These are phyloP conservation scores for Alentia gelatinosa DNA, from an alignment of 2,888 invertebrate genomes.

Conservation along the genomic window DNA sequence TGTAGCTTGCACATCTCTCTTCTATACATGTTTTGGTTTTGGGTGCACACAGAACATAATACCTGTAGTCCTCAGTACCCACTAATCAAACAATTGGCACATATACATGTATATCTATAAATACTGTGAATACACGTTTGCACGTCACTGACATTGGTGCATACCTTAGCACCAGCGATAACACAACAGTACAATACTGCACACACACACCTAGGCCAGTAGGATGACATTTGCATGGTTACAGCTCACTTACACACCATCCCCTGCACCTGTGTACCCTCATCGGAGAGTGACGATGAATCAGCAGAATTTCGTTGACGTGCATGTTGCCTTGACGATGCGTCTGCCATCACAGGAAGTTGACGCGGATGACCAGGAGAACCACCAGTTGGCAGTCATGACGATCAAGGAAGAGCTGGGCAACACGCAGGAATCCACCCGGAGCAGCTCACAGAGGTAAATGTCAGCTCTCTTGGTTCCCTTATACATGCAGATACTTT, in stretches of 20 bases:
- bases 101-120: too few species aligned
- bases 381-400: not conserved
- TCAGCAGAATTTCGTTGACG: not conserved
- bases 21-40: too few species aligned
- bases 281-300: not conserved
- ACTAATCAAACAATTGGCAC: too few species aligned
- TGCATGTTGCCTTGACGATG: constrained; percentile 27
- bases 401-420: not conserved
- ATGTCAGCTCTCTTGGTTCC: not conserved
- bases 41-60: too few species aligned
- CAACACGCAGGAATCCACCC: not conserved
- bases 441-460: not conserved
- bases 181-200: not conserved
- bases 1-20: too few species aligned
- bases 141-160: too few species aligned
- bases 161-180: too few species aligned
- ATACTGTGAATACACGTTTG: too few species aligned
- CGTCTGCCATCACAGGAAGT: constrained; percentile 20
- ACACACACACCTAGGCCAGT: not conserved
- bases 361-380: constrained; percentile 15
- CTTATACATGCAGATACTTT: not conserved
- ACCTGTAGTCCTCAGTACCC: too few species aligned
- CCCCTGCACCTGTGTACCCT: not conserved
- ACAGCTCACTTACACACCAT: not conserved
- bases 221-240: constrained; percentile 5